These are phyloP conservation scores for Philypnodon macrostomus DNA, from an alignment of 2,797 vertebrate genomes.

Conservation along the genomic window DNA sequence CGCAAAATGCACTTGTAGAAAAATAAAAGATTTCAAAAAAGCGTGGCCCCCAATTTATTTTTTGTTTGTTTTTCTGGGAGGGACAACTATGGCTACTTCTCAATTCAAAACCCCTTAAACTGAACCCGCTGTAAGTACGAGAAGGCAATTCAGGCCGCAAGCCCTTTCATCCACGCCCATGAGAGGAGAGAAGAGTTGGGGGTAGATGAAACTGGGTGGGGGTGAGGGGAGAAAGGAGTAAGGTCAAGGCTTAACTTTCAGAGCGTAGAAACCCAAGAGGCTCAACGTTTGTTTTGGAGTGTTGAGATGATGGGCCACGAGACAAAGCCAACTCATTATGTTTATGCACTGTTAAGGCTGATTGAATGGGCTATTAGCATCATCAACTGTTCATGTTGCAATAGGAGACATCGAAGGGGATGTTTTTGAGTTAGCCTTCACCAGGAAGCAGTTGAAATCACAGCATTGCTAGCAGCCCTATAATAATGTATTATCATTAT, in stretches of 20 bases:
- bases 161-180: constrained; percentile 66
- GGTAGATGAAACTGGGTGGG: constrained; percentile 18
- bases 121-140: constrained; percentile 36
- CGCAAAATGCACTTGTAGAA: constrained; percentile 78
- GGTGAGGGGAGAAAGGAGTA: constrained; percentile 35
- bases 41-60: constrained; percentile 58
- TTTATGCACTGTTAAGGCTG: constrained; percentile 12
- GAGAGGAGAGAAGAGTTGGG: constrained; percentile 23
- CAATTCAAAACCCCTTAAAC: constrained; percentile 26
- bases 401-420: no score
- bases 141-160: constrained; percentile 62
- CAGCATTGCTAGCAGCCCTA: no score
- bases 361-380: not conserved
- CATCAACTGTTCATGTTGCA: no score
- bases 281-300: no score
- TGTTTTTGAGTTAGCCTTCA: no score
- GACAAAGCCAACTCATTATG: constrained; percentile 23
- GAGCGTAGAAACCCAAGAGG: constrained; percentile 51
- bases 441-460: not conserved
- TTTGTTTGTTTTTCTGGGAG: constrained; percentile 45
- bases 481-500: no score
- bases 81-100: constrained; percentile 77
- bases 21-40: constrained; percentile 80
- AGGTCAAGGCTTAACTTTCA: constrained; percentile 71
- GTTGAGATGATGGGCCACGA: no score